Conservation (phyloP, 2,888 invertebrate species). For the Calliscelio sp. region DNA sequence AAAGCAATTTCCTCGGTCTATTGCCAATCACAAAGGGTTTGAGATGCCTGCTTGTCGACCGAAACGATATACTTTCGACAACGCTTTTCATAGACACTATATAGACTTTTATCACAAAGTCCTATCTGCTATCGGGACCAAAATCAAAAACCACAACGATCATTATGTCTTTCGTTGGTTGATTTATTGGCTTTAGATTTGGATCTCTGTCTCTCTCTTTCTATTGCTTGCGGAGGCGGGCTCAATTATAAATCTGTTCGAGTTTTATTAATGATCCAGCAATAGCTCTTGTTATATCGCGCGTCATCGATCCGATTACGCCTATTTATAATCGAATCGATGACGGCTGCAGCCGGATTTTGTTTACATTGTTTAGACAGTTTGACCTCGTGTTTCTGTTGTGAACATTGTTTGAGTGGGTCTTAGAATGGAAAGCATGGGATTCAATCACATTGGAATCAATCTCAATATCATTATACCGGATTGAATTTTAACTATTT, state of each 20-base stretch:
- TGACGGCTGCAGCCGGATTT: conserved; percentile 42
- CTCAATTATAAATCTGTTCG: conserved; percentile 51
- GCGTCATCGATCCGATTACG: conserved; percentile 53
- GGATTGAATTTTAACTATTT: no score
- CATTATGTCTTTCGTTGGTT: conserved; percentile 44
- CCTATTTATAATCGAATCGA: conserved; percentile 62
- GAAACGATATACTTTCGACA: conserved; percentile 79
- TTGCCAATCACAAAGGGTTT: conserved; percentile 83
- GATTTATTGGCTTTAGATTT: conserved; percentile 63
- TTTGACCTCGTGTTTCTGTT: conserved; percentile 1
- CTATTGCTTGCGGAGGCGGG: conserved; percentile 40
- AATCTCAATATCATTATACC: no score
- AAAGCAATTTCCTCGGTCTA: conserved; percentile 83
- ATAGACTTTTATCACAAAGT: conserved; percentile 45
- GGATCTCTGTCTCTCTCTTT: no score
- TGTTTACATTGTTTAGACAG: conserved; percentile 56
- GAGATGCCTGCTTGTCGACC: conserved; percentile 80
- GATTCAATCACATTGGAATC: neutral
- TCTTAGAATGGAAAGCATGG: neutral
- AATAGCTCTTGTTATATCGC: conserved; percentile 46
- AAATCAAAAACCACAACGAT: conserved; percentile 58
- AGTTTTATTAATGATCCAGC: conserved; percentile 60
- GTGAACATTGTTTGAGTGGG: neutral
- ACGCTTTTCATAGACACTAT: conserved; percentile 74
- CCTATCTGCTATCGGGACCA: conserved; percentile 44